These are phyloP conservation scores for Amphipyra berbera DNA, from an alignment of 2,888 invertebrate genomes.

Conservation along the genomic window DNA sequence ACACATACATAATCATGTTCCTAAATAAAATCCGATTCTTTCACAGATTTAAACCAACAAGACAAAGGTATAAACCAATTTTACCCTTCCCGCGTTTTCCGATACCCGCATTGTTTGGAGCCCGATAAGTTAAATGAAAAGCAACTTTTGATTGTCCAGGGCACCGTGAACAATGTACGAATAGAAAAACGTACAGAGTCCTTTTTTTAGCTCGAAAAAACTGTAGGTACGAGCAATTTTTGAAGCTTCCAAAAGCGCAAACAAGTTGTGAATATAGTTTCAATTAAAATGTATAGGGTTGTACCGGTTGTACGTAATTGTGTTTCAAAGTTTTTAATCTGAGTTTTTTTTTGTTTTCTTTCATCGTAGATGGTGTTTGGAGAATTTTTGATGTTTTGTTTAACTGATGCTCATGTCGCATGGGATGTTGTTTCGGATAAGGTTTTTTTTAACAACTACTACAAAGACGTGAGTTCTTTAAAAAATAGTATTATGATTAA, in stretches of 20 bases:
- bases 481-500: too few relatives aligned
- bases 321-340: conserved; percentile 12
- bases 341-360: conserved; percentile 3
- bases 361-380: not conserved
- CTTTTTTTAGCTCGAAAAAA: conserved; percentile 51
- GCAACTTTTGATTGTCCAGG: conserved; percentile 78
- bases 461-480: too few relatives aligned
- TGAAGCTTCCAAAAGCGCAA: conserved; percentile 58
- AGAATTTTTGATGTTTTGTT: not conserved
- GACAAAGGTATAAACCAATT: conserved; percentile 80
- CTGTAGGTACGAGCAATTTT: conserved; percentile 60
- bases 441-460: too few relatives aligned
- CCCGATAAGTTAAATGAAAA: conserved; percentile 80
- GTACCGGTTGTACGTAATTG: conserved; percentile 11
- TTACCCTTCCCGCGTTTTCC: conserved; percentile 62
- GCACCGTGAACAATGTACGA: conserved; percentile 63
- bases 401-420: not conserved
- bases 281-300: conserved; percentile 40
- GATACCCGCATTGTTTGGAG: conserved; percentile 73
- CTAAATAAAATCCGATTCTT: conserved; percentile 59
- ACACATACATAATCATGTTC: conserved; percentile 38
- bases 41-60: conserved; percentile 68
- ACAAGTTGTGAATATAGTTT: conserved; percentile 62
- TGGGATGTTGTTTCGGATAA: too few relatives aligned
- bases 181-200: conserved; percentile 45